A percentile compares a stretch with the other conserved stretches of the same genome.
Evolutionary conservation across 37 sponge, comb jelly and placozoan species (phyloP).

Genomic region (Haliclona indistincta): DNA sequence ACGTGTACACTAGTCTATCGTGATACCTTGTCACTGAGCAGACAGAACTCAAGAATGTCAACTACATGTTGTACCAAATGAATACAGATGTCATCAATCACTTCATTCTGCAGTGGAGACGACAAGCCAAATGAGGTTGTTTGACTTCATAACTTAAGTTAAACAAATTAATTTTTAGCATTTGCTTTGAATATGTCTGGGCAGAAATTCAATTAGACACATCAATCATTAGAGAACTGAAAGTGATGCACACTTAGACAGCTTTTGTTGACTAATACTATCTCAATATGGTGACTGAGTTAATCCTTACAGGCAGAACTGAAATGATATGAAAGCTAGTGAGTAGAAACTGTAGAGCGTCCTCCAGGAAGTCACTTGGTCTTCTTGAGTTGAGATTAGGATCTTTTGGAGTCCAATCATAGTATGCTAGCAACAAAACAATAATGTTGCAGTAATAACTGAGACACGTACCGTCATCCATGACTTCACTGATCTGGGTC

Average conservation of each 20-base stretch:
- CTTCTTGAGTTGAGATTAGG: not conserved
- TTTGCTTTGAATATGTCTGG: not conserved
- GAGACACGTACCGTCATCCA: conserved; percentile 49
- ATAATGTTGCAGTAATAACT: not conserved
- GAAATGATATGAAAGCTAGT: conserved; percentile 46
- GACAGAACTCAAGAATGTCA: conserved; percentile 17
- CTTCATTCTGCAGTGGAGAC: conserved; percentile 8
- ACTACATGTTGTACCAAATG: conserved; percentile 27
- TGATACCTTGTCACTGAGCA: conserved; percentile 40
- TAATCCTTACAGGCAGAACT: conserved; percentile 40
- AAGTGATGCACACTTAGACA: not conserved
- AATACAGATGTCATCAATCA: conserved; percentile 12
- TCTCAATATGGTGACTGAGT: not conserved
- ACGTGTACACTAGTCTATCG: not conserved
- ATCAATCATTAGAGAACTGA: not conserved
- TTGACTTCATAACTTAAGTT: too few species aligned
- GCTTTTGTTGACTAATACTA: not conserved
- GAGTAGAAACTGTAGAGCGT: conserved; percentile 47
- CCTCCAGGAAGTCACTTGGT: conserved; percentile 58
- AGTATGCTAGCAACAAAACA: conserved; percentile 10
- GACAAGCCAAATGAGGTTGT: too few species aligned
- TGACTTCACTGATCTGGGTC: conserved; percentile 45
- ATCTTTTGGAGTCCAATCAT: conserved; percentile 63
- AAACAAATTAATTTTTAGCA: not conserved
- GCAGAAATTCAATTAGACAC: not conserved